Evolutionary conservation across 2,113 vertebrate species (phyloP), one percentile per base, ranked within the genome.

Genomic region (Nesogale talazaci): DNA sequence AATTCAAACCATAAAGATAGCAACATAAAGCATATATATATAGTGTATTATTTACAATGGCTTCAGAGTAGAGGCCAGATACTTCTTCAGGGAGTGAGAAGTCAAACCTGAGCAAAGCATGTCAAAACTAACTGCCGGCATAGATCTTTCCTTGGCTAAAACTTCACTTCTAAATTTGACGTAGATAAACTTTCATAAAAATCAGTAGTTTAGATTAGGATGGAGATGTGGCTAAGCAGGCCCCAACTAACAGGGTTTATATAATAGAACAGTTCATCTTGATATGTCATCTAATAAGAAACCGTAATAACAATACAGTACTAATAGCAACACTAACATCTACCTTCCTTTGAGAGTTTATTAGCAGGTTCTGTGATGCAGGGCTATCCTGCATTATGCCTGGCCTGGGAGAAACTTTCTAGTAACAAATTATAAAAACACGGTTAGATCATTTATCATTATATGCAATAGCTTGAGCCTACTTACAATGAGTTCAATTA

Each of bases 1-100:
- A 93, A 94, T 57, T 78, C 22, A 93, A 83, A n/a, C 19, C 38
- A 88, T 67, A 93, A 94, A 90, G 59, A 88, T 0, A 95, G 10
- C 23, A 92, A 89, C 57, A 93, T 7, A 85, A 94, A 88, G 80
- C 74, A 19, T 92, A 40, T 3, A 40, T 3, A 69, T 38, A 42
- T 0, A 70, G 1, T 56, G 90, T 89, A 2, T 42, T 14, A 36
- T 79, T 70, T 83, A 69, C 27, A 86, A 75, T 80, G 6, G 17
- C 27, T 40, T 76, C 27, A 36, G 19, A 34, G 22, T 38, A 89
- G 42, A 89, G 17, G 70, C 17, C 14, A 12, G 27, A 86, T 10
- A 84, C 2, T 0, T 19, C 82, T 81, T 86, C 20, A 69, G 12
- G 65, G 22, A 80, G 22, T 0, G 25, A 90, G 29, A 2, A 2